These are phyloP conservation scores for Cheilosia vulpina DNA, from an alignment of 2,888 invertebrate genomes.

Conservation along the genomic window DNA sequence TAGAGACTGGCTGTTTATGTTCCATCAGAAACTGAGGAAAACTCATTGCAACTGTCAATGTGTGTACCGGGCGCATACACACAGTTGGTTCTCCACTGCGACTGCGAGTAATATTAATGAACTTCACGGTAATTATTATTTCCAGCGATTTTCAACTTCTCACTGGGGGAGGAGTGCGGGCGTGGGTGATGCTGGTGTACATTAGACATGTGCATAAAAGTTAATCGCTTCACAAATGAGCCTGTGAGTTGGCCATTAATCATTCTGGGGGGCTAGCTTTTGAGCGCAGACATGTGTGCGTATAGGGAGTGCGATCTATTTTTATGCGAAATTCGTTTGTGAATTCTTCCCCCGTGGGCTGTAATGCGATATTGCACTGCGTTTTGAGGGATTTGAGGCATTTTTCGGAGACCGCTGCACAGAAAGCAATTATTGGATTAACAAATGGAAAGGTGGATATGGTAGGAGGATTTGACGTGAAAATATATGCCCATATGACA, in stretches of 20 bases:
- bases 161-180: slow-evolving; percentile 8
- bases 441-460: slow-evolving; percentile 61
- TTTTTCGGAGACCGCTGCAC: slow-evolving; percentile 32
- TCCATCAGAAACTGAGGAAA: slow-evolving; percentile 53
- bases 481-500: slow-evolving; percentile 58
- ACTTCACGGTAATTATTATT: slow-evolving; percentile 74
- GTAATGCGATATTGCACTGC: slow-evolving; percentile 70
- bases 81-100: slow-evolving; percentile 22
- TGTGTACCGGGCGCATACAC: slow-evolving; percentile 23
- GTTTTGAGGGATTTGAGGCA: slow-evolving; percentile 35
- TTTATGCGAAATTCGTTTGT: slow-evolving; percentile 54
- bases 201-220: slow-evolving; percentile 75
- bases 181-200: slow-evolving; percentile 66
- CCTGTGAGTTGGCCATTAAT: slow-evolving; percentile 72
- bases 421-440: slow-evolving; percentile 70
- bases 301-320: slow-evolving; percentile 67
- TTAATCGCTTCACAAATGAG: slow-evolving; percentile 75
- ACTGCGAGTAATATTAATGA: slow-evolving; percentile 67
- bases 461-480: slow-evolving; percentile 51
- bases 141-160: slow-evolving; percentile 65
- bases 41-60: slow-evolving; percentile 71
- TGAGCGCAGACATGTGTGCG: background rate
- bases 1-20: slow-evolving; percentile 22
- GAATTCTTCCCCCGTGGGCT: slow-evolving; percentile 65
- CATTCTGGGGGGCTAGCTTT: slow-evolving; percentile 40